Conservation (phyloP, 2,888 invertebrate genomes). For the Heliconius ethilla region DNA sequence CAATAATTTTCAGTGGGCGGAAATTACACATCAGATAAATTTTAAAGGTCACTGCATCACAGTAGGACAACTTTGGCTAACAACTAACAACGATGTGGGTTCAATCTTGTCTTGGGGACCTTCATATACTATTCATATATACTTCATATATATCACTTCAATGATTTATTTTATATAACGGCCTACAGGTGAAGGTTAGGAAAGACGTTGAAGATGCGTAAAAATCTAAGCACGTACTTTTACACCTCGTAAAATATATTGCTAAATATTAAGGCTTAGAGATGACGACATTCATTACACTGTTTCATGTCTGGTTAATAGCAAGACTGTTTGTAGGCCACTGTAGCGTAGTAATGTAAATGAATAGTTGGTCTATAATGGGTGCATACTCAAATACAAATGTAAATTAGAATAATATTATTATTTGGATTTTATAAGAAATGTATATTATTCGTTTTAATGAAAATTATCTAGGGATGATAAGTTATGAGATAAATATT, state of each 20-base stretch:
- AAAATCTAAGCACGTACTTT: constrained; percentile 17
- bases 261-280: constrained; percentile 6
- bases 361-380: neutral
- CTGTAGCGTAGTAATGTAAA: neutral
- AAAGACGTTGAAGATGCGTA: neutral
- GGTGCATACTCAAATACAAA: too few relatives aligned
- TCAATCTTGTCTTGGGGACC: neutral
- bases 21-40: neutral
- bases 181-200: neutral
- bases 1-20: neutral
- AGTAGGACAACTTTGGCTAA: neutral
- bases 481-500: too few relatives aligned
- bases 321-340: neutral
- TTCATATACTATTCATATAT: too few relatives aligned
- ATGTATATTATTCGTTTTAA: too few relatives aligned
- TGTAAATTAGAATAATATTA: too few relatives aligned
- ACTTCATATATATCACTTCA: neutral
- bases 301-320: neutral
- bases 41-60: neutral
- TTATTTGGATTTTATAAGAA: too few relatives aligned
- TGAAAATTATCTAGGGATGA: too few relatives aligned
- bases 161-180: neutral
- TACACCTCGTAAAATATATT: constrained; percentile 5
- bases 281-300: constrained; percentile 16
- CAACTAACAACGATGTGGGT: neutral